Evolutionary conservation across 2,888 invertebrate genomes (phyloP).

Genomic region (Thereva unica): DNA sequence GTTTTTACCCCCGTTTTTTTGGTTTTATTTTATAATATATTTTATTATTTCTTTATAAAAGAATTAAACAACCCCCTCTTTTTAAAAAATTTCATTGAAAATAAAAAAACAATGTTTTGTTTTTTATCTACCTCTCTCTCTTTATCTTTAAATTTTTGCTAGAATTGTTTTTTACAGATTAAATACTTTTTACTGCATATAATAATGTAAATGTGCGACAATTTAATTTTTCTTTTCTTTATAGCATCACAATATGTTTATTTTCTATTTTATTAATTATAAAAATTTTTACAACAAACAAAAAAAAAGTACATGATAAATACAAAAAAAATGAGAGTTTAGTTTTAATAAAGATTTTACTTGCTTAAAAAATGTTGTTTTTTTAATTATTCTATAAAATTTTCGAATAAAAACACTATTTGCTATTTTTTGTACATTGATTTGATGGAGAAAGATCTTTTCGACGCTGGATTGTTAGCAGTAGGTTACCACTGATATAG

Average conservation of each 20-base stretch:
- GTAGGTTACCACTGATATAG: too few species aligned
- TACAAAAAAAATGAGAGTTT: conserved; percentile 1
- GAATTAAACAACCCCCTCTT: too few species aligned
- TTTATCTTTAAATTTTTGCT: not conserved
- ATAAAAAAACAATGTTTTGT: too few species aligned
- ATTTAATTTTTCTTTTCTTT: not conserved
- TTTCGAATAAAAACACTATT: too few species aligned
- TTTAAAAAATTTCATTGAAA: too few species aligned
- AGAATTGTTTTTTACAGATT: conserved; percentile 21
- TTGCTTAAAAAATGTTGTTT: conserved; percentile 19
- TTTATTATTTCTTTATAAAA: too few species aligned
- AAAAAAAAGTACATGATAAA: conserved; percentile 12
- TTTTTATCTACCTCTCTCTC: too few species aligned
- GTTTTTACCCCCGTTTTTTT: too few species aligned
- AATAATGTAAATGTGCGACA: not conserved
- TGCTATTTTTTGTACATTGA: too few species aligned
- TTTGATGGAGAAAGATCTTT: too few species aligned
- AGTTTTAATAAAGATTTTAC: conserved; percentile 35
- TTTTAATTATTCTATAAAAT: not conserved
- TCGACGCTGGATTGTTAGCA: too few species aligned
- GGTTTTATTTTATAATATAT: too few species aligned
- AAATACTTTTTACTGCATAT: conserved; percentile 18
- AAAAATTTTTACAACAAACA: conserved; percentile 12
- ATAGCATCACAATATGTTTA: conserved; percentile 22
- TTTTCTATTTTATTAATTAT: conserved; percentile 27